These are phyloP conservation scores for Siphamia tubifer DNA, from an alignment of 2,113 vertebrate genomes.

Conservation along the genomic window DNA sequence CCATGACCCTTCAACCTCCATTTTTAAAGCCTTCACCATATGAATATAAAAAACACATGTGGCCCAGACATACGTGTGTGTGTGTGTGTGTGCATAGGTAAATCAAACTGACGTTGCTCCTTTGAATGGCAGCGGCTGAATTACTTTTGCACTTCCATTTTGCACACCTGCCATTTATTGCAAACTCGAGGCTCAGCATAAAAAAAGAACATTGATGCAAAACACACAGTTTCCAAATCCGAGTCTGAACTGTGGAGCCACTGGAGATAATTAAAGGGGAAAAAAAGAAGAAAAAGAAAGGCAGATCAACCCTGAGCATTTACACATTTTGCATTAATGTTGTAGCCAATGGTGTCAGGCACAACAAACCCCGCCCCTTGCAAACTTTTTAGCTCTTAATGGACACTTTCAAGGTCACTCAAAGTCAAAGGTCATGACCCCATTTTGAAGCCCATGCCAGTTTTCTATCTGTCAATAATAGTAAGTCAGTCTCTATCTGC, in stretches of 20 bases:
- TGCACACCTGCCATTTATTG: constrained; percentile 69
- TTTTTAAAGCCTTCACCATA: constrained; percentile 40
- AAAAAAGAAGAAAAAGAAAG: too few relatives aligned
- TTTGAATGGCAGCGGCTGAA: constrained; percentile 73
- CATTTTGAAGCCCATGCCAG: too few relatives aligned
- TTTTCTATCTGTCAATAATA: too few relatives aligned
- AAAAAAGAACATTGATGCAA: constrained; percentile 60
- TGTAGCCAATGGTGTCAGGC: too few relatives aligned
- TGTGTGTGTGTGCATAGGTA: constrained; percentile 52
- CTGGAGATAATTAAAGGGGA: constrained; percentile 9
- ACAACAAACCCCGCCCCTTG: too few relatives aligned
- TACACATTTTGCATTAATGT: too few relatives aligned
- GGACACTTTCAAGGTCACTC: too few relatives aligned
- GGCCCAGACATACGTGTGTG: constrained; percentile 47
- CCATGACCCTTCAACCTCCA: constrained; percentile 74
- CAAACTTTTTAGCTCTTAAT: too few relatives aligned
- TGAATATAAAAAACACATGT: constrained; percentile 79
- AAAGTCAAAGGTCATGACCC: too few relatives aligned
- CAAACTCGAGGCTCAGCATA: constrained; percentile 45
- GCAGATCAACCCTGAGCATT: too few relatives aligned
- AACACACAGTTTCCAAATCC: constrained; percentile 41
- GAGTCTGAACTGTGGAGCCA: constrained; percentile 1
- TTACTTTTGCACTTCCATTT: constrained; percentile 74
- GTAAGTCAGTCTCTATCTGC: too few relatives aligned
- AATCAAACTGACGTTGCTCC: constrained; percentile 70